These are phyloP conservation scores for Lepas anatifera DNA, from an alignment of 2,888 invertebrate species.

Conservation along the genomic window DNA sequence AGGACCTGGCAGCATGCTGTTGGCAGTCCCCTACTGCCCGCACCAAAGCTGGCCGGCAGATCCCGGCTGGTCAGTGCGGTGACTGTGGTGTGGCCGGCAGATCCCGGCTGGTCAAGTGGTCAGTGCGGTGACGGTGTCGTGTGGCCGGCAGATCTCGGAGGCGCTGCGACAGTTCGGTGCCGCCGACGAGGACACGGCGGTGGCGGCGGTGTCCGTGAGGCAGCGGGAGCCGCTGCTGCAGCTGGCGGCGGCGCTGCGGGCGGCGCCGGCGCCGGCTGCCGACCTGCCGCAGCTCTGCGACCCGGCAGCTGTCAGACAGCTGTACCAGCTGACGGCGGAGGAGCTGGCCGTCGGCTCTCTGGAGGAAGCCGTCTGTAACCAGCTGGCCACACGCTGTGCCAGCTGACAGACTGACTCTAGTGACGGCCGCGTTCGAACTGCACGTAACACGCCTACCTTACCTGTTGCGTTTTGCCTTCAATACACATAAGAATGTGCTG, in stretches of 20 bases:
- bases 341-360: conserved; percentile 4
- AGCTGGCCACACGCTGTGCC: background rate
- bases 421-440: too few species aligned
- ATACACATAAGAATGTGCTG: too few species aligned
- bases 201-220: background rate
- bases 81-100: background rate
- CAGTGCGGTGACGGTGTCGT: too few species aligned
- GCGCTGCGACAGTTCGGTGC: background rate
- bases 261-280: background rate
- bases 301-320: background rate
- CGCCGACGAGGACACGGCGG: background rate
- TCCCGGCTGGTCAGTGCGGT: too few species aligned
- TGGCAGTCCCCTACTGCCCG: too few species aligned
- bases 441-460: too few species aligned
- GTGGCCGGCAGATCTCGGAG: background rate
- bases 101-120: too few species aligned
- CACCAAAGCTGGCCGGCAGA: too few species aligned
- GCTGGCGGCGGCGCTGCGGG: background rate
- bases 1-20: too few species aligned
- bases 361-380: background rate
- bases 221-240: background rate
- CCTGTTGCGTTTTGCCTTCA: too few species aligned
- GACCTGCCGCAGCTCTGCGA: background rate
- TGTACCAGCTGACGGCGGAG: background rate
- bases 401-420: background rate